A percentile compares a stretch with the other conserved stretches of the same genome.
Evolutionary conservation across 1,140 invertebrate genomes (phyloP).

Genomic region (Drosophila lacertosa): DNA sequence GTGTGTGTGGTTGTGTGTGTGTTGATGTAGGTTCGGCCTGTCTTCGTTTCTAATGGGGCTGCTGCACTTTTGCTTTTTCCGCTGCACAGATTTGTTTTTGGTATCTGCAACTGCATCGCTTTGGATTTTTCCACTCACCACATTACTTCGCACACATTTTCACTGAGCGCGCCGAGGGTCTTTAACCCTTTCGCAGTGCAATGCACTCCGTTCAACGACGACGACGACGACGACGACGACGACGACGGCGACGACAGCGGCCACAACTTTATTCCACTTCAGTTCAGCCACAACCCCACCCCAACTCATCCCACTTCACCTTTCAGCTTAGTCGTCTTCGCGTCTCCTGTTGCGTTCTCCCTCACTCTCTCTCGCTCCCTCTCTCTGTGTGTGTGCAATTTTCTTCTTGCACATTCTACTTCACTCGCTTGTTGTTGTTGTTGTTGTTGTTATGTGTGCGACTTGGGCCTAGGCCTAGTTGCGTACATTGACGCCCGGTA

Average conservation of each 20-base stretch:
- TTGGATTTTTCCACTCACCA: constrained; percentile 78
- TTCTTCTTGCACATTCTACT: constrained; percentile 74
- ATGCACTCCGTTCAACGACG: constrained; percentile 62
- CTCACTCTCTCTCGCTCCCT: neutral
- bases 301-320: constrained; percentile 38
- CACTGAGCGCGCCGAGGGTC: constrained; percentile 59
- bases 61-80: constrained; percentile 81
- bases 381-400: constrained; percentile 52
- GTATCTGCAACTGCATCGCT: constrained; percentile 50
- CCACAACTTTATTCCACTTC: constrained; percentile 51
- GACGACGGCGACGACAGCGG: constrained; percentile 35
- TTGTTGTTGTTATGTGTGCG: constrained; percentile 20
- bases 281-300: constrained; percentile 38
- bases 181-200: constrained; percentile 83
- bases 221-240: constrained; percentile 21
- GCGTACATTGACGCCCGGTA: constrained; percentile 64
- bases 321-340: constrained; percentile 2
- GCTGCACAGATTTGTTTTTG: constrained; percentile 67
- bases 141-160: constrained; percentile 49
- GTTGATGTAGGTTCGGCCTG: constrained; percentile 76
- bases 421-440: constrained; percentile 24
- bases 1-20: constrained; percentile 15
- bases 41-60: constrained; percentile 54
- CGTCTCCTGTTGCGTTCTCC: too few species aligned
- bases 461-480: constrained; percentile 68